These are phyloP conservation scores for Latrodectus elegans DNA, from an alignment of 2,888 invertebrate species.

Conservation along the genomic window DNA sequence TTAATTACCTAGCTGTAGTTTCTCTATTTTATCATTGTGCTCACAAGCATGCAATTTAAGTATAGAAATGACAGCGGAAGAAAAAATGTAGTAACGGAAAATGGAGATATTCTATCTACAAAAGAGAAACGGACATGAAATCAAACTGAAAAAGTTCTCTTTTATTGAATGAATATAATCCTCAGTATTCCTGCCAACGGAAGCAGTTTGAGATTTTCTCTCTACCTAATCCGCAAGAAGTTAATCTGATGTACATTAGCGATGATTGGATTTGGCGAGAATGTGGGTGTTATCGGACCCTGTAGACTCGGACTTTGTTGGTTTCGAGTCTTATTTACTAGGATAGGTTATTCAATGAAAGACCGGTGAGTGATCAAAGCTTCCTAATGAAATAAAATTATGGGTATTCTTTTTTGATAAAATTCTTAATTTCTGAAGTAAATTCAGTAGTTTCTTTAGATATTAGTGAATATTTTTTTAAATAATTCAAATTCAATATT, in stretches of 20 bases:
- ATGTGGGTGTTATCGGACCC: slow-evolving; percentile 20
- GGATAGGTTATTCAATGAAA: background rate
- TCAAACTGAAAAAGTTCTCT: background rate
- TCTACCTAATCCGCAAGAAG: slow-evolving; percentile 22
- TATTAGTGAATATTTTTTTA: too few relatives aligned
- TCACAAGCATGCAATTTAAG: background rate
- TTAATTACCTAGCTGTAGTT: slow-evolving; percentile 30
- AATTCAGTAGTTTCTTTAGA: too few relatives aligned
- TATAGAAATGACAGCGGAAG: background rate
- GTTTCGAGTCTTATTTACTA: background rate
- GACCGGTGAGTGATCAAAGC: too few relatives aligned
- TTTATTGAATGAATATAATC: slow-evolving; percentile 21
- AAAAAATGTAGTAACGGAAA: background rate
- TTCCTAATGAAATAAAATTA: too few relatives aligned
- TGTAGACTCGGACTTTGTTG: background rate
- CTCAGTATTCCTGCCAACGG: slow-evolving; percentile 16
- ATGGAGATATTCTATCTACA: background rate
- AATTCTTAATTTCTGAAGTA: too few relatives aligned
- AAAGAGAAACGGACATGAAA: background rate
- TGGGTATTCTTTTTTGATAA: too few relatives aligned
- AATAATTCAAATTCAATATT: too few relatives aligned
- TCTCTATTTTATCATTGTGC: slow-evolving; percentile 11
- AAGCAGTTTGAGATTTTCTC: background rate
- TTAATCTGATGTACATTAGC: slow-evolving; percentile 45
- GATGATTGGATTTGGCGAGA: slow-evolving; percentile 29